Evolutionary conservation across 64 coral and sea anemone species (phyloP).

Genomic region (Exaiptasia diaphana): DNA sequence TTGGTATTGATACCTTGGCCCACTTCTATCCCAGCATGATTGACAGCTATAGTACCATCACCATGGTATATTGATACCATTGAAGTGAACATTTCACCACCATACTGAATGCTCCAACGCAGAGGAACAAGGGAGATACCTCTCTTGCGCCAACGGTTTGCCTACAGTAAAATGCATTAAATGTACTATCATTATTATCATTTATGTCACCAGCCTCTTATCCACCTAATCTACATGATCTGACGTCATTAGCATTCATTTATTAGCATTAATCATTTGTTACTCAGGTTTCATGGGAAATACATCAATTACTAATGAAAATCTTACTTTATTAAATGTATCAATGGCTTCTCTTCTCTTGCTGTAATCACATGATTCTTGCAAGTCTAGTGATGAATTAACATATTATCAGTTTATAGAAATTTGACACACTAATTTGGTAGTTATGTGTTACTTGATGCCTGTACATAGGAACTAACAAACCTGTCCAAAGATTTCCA

Average conservation of each 20-base stretch:
- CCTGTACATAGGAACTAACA: too few relatives aligned
- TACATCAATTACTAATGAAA: too few relatives aligned
- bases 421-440: too few relatives aligned
- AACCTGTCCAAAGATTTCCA: constrained; percentile 64
- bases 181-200: too few relatives aligned
- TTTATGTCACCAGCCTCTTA: too few relatives aligned
- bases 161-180: too few relatives aligned
- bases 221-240: too few relatives aligned
- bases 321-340: constrained; percentile 74
- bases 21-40: constrained; percentile 32
- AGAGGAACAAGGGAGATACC: constrained; percentile 39
- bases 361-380: constrained; percentile 58
- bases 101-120: constrained; percentile 6
- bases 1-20: constrained; percentile 23
- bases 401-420: too few relatives aligned
- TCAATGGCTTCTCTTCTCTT: constrained; percentile 70
- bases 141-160: constrained; percentile 47
- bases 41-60: constrained; percentile 24
- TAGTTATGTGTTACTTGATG: too few relatives aligned
- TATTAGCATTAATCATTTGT: too few relatives aligned
- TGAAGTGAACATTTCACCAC: neutral
- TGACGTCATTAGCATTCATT: too few relatives aligned
- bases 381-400: constrained; percentile 53
- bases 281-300: too few relatives aligned
- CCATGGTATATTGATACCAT: constrained; percentile 26